phyloP scores from a whole-genome alignment of 1,140 invertebrate species.

The Neodiprion fabricii region DNA sequence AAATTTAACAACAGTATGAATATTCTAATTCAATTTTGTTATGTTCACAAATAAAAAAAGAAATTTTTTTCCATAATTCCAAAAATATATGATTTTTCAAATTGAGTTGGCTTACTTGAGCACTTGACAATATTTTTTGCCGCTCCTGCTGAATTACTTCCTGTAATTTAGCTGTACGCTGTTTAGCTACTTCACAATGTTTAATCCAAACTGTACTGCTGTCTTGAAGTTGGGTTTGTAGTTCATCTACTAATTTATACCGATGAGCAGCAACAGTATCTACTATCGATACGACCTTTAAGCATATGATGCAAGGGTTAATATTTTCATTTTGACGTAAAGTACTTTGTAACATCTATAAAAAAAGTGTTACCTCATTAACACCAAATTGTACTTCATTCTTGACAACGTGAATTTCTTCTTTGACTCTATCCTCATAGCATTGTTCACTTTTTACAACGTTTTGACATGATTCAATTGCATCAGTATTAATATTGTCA shows the following conservation, averaged over 20 bases:
- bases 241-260: constrained; percentile 36
- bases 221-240: constrained; percentile 40
- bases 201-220: constrained; percentile 31
- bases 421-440: constrained; percentile 37
- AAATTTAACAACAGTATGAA: neutral
- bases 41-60: neutral
- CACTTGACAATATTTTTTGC: constrained; percentile 30
- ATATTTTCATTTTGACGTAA: constrained; percentile 27
- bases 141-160: constrained; percentile 37
- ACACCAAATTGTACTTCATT: constrained; percentile 32
- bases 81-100: neutral
- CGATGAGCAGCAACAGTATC: constrained; percentile 33
- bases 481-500: constrained; percentile 28
- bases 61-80: neutral
- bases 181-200: constrained; percentile 37
- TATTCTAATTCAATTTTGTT: neutral
- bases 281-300: neutral
- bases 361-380: constrained; percentile 38
- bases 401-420: constrained; percentile 35
- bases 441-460: constrained; percentile 26
- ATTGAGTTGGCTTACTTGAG: constrained; percentile 31
- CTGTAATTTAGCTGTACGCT: constrained; percentile 31
- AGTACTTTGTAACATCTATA: constrained; percentile 12
- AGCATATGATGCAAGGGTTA: neutral
- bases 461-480: constrained; percentile 15